Evolutionary conservation across 2,113 vertebrate species (phyloP), one percentile per base, ranked within the genome.

Genomic region (Anas platyrhynchos): DNA sequence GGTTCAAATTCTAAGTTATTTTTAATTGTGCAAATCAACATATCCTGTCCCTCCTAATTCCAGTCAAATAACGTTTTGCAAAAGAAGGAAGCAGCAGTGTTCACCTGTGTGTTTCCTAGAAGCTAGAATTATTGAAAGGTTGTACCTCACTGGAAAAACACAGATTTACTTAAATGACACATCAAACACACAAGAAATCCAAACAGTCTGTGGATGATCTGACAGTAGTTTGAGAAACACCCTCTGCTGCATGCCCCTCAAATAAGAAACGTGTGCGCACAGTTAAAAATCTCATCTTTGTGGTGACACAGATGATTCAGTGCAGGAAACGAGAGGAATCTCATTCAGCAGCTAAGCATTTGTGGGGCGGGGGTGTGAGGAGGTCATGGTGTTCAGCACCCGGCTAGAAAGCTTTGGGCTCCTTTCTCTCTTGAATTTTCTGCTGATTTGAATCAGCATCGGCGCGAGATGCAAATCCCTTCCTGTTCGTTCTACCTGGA

Each of bases 251-350:
- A 10, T 88, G 92, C 81, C 86, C 88, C 91, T 96, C 88, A 93
- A 96, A 96, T 92, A 58, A 94, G 92, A 94, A 96, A 86, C 54
- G 86, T 95, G 93, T 94, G 91, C 13, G 0, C 69, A 55, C 41
- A 69, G 92, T 94, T 93, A 87, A 94, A 94, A 91, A 93, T 94
- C 95, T 94, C 91, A 46, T 97, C 91, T 96, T 95, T 95, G 88
- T 95, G 94, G 93, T 97, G 96, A 95, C 95, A 94, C 94, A 94
- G 94, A 96, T 97, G 93, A 97, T 93, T 93, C 91, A 93, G 69
- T 84, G 89, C 94, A 97, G 94, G 89, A 91, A 95, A 81, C 29
- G 48, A 92, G 85, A 97, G 83, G 95, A 91, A 91, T 96, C 93
- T 92, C 83, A 62, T 88, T 89, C 86, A 94, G 91, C 90, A 94